Evolutionary conservation across 1,140 invertebrate genomes (phyloP).

Genomic region (Panagrolaimus sp.): DNA sequence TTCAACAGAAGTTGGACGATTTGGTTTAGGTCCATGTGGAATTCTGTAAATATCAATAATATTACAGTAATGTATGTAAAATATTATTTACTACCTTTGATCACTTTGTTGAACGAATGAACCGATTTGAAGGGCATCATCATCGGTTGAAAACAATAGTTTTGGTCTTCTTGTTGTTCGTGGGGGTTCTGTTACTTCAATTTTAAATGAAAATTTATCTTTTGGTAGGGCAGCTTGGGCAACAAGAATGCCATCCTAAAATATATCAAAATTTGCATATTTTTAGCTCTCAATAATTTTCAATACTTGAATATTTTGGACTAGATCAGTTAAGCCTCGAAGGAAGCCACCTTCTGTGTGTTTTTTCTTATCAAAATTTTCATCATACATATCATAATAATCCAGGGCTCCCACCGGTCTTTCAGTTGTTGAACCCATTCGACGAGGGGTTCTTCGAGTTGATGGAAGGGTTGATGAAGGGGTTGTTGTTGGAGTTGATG

Average conservation of each 20-base stretch:
- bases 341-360: slow-evolving; percentile 40
- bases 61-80: slow-evolving; percentile 20
- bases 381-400: slow-evolving; percentile 50
- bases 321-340: slow-evolving; percentile 36
- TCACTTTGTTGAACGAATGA: slow-evolving; percentile 43
- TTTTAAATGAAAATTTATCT: slow-evolving; percentile 35
- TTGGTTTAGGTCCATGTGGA: slow-evolving; percentile 30
- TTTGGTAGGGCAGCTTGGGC: slow-evolving; percentile 45
- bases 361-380: slow-evolving; percentile 50
- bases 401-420: slow-evolving; percentile 34
- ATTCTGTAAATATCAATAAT: slow-evolving; percentile 10
- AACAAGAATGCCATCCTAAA: slow-evolving; percentile 41
- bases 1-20: slow-evolving; percentile 2
- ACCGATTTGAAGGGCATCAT: slow-evolving; percentile 38
- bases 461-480: not conserved
- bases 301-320: slow-evolving; percentile 44
- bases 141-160: slow-evolving; percentile 44
- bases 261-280: slow-evolving; percentile 24
- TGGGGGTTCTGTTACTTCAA: slow-evolving; percentile 23
- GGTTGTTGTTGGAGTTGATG: not conserved
- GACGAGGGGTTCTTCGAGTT: slow-evolving; percentile 19
- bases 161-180: slow-evolving; percentile 18
- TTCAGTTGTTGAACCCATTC: slow-evolving; percentile 19
- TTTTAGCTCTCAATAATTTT: not conserved
- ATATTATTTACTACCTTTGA: slow-evolving; percentile 18